Percentiles rank a stretch among this genome's conserved stretches.
These are phyloP conservation scores for Cinclus cinclus DNA, from an alignment of 2,113 vertebrate genomes.

Conservation along the genomic window DNA sequence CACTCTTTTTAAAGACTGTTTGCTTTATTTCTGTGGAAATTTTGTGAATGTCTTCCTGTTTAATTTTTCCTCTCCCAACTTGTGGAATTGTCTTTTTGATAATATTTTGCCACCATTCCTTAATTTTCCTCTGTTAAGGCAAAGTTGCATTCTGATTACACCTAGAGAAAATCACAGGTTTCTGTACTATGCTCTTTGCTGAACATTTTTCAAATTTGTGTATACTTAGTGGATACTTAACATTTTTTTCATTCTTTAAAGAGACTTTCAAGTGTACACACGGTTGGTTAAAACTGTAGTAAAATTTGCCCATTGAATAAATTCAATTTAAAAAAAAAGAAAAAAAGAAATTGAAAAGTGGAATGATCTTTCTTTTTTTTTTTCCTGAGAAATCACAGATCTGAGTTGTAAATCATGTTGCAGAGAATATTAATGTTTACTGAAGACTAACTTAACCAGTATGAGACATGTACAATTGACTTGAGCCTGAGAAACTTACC, in stretches of 20 bases:
- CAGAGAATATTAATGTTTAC: neutral
- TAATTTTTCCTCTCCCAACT: neutral
- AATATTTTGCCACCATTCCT: neutral
- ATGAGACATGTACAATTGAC: neutral
- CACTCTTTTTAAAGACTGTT: neutral
- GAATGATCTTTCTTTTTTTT: neutral
- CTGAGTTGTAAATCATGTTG: neutral
- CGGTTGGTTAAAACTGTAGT: neutral
- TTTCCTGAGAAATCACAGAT: neutral
- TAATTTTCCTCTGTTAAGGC: neutral
- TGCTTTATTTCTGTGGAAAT: neutral
- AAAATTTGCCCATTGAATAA: neutral
- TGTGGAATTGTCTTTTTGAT: neutral
- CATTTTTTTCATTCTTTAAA: neutral
- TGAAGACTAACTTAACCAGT: neutral
- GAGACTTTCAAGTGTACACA: neutral
- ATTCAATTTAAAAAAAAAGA: neutral
- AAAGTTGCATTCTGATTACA: neutral
- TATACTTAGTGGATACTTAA: neutral
- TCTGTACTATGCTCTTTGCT: neutral
- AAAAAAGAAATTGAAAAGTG: neutral
- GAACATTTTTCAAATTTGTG: neutral
- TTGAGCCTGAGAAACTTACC: neutral
- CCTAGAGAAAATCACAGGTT: neutral
- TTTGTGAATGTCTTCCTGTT: neutral